Conservation (phyloP, 64 coral and sea anemone species). For the Montipora capricornis region DNA sequence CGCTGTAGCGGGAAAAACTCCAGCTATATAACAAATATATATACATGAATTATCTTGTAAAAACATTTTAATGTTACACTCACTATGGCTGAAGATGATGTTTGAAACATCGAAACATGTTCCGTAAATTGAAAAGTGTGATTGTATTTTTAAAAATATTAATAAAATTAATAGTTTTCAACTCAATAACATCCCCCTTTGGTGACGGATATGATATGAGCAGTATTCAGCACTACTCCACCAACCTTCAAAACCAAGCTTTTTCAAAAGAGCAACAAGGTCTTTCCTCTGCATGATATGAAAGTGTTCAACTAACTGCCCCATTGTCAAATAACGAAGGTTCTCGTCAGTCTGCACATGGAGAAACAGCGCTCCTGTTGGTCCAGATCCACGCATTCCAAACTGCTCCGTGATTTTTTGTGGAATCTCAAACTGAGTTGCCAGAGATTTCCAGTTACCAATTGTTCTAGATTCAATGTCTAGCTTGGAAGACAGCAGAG, state of each 20-base stretch:
- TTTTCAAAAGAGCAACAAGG: not conserved
- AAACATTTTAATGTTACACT: too few relatives aligned
- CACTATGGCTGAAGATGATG: too few relatives aligned
- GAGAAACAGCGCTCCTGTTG: not conserved
- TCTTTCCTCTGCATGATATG: not conserved
- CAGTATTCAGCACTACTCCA: too few relatives aligned
- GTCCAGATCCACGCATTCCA: conserved; percentile 15
- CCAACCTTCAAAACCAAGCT: conserved; percentile 13
- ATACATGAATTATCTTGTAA: too few relatives aligned
- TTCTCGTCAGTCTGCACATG: not conserved
- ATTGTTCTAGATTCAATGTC: conserved; percentile 34
- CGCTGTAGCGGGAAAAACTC: too few relatives aligned
- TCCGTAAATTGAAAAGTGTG: too few relatives aligned
- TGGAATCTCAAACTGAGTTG: conserved; percentile 41
- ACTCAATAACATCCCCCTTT: too few relatives aligned
- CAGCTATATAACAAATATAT: too few relatives aligned
- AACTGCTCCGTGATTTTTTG: conserved; percentile 22
- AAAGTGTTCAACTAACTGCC: not conserved
- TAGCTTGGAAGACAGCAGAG: conserved; percentile 12
- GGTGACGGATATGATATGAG: too few relatives aligned
- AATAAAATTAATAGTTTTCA: too few relatives aligned
- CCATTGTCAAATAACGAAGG: conserved; percentile 15
- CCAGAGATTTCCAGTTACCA: conserved; percentile 49
- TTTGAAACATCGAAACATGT: too few relatives aligned
- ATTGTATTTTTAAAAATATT: too few relatives aligned